Base-by-base conservation (phyloP, 1,140 invertebrate species). In the Drosophila albomicans region DNA sequence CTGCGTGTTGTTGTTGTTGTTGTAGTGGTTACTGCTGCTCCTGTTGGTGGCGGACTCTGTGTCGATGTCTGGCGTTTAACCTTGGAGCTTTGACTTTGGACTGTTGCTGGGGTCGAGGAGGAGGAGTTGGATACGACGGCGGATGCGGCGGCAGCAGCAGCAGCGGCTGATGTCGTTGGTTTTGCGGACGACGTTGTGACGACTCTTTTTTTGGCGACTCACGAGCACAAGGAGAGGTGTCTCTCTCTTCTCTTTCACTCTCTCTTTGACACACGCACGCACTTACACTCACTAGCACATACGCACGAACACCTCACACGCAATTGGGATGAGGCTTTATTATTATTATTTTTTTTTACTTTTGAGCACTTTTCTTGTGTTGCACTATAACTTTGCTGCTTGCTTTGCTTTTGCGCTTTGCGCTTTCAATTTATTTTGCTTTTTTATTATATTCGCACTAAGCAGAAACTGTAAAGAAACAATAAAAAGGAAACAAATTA, bases 141-240 rank as follows among this genome's bases (percentile, higher is more conserved):
- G n/a, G 78, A 81, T 20, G 77, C 66, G 56, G 81, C 78, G 38
- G 88, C 88, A 54, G 89, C 84, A 64, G 89, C 80, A 59, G 82
- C 81, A 69, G 84, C 76, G 74, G 86, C 68, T 59, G 82, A 85
- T 63, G 82, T 90, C 65, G 82, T 77, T 77, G 90, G 71, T 76
- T 88, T 85, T 78, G 79, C 75, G 65, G 71, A 74, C 74, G 85
- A 91, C 91, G 91, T 91, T 91, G 87, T 90, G 91, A 59, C 59
- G 64, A 30, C 43, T 56, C 62, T 71, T 71, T 49, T 57, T 71
- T 71, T 56, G 38, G 48, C 62, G 28, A 32, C 11, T 3, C 15
- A 51, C 25, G 30, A 38, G 54, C 13, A 41, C 51, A 28, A 62
- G 28, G 54, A 32, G 30, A 38, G 35, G 35, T 8, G 35, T 38